These are phyloP conservation scores for Mormoops blainvillei DNA, from an alignment of 2,113 vertebrate genomes.

Conservation along the genomic window DNA sequence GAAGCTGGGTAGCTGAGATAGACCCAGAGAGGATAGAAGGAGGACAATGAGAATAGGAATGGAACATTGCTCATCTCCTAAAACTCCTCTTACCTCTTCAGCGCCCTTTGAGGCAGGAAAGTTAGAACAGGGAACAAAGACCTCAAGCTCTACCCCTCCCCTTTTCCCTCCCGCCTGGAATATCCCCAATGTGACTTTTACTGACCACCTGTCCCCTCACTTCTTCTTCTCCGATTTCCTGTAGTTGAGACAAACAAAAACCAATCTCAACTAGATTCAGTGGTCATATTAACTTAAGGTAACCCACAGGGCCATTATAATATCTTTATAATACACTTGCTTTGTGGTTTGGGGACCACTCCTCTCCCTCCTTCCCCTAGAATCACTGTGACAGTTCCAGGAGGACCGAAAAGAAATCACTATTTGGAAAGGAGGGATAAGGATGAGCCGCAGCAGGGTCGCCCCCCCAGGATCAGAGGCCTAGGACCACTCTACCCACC, in stretches of 20 bases:
- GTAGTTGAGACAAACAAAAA: neutral
- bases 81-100: neutral
- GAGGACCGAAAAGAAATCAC: neutral
- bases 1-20: neutral
- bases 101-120: fast-evolving
- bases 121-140: neutral
- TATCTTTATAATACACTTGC: neutral
- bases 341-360: neutral
- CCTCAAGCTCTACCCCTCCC: neutral
- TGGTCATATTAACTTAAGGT: neutral
- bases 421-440: neutral
- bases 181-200: neutral
- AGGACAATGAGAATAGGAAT: neutral
- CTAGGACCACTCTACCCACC: neutral
- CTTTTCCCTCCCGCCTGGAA: neutral
- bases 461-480: neutral
- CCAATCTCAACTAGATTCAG: neutral
- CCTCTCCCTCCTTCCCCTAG: neutral
- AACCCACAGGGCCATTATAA: neutral
- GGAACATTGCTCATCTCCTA: neutral
- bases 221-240: neutral
- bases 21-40: neutral
- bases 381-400: neutral
- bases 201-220: neutral
- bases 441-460: neutral